Evolutionary conservation across 2,888 invertebrate genomes (phyloP).

Genomic region (Ernsta delagoae): DNA sequence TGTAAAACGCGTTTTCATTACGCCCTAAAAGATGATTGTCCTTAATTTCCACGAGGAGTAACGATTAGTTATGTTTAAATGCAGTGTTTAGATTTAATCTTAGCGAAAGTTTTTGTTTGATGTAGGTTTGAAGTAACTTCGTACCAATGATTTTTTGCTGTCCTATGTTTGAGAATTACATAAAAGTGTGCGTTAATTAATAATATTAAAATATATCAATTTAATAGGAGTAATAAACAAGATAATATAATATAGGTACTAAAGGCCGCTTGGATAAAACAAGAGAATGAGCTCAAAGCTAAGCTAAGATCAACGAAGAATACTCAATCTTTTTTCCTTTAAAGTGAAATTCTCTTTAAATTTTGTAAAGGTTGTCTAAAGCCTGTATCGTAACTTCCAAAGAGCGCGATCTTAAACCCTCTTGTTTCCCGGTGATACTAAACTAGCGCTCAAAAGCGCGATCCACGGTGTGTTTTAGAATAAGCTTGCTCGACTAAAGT

Average conservation of each 20-base stretch:
- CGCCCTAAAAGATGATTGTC: constrained; percentile 22
- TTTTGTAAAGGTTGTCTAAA: neutral
- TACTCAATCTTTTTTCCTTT: neutral
- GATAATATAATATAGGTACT: too few species aligned
- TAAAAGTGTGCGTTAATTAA: too few species aligned
- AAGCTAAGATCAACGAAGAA: neutral
- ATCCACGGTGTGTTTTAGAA: neutral
- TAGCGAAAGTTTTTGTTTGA: neutral
- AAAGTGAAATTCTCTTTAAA: constrained; percentile 6
- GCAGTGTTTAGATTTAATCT: neutral
- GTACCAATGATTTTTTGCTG: neutral
- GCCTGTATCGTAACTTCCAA: constrained; percentile 7
- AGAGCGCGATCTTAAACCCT: constrained; percentile 5
- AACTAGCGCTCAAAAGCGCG: neutral
- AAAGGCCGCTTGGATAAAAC: neutral
- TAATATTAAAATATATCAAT: too few species aligned
- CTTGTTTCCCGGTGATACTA: constrained; percentile 9
- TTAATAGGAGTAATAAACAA: too few species aligned
- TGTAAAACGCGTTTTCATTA: constrained; percentile 27
- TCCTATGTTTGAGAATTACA: too few species aligned
- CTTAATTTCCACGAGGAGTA: neutral
- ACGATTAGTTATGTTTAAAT: constrained; percentile 15
- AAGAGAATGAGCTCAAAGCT: neutral
- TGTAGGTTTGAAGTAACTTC: neutral
- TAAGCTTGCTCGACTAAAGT: neutral